These are phyloP conservation scores for Trichopoda pennipes DNA, from an alignment of 2,888 invertebrate genomes.

Conservation along the genomic window DNA sequence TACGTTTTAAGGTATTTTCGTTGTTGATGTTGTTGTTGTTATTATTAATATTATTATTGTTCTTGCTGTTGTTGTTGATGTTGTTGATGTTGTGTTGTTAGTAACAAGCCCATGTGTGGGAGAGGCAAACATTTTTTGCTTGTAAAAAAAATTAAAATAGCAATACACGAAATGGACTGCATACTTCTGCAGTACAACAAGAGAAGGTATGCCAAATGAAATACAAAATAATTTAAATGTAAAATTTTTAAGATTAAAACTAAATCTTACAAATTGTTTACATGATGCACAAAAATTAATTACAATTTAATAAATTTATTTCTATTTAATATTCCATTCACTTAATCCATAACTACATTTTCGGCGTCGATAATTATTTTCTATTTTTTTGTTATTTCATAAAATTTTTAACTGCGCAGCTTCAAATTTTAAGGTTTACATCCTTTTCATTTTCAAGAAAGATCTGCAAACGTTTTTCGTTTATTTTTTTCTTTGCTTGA, in stretches of 20 bases:
- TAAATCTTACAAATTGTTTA: background rate
- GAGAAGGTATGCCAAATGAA: constrained; percentile 41
- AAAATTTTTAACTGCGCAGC: background rate
- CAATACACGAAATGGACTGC: constrained; percentile 41
- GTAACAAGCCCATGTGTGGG: constrained; percentile 65
- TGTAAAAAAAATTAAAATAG: constrained; percentile 46
- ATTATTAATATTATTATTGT: no score
- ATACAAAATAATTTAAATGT: no score
- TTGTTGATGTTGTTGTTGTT: background rate
- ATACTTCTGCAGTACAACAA: constrained; percentile 30
- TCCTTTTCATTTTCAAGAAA: constrained; percentile 56
- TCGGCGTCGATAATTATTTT: background rate
- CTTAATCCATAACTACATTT: no score
- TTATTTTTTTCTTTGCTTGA: constrained; percentile 26
- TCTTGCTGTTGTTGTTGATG: background rate
- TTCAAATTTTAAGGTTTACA: constrained; percentile 1
- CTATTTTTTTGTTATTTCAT: background rate
- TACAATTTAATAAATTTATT: no score
- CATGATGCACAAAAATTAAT: no score
- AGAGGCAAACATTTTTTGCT: constrained; percentile 63
- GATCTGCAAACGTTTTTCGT: constrained; percentile 27
- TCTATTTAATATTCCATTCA: no score
- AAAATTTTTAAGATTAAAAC: background rate
- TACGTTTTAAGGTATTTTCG: constrained; percentile 24
- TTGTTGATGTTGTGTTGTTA: constrained; percentile 34